These are phyloP conservation scores for Nematostella vectensis DNA, from an alignment of 92 coral and sea anemone species.

Conservation along the genomic window DNA sequence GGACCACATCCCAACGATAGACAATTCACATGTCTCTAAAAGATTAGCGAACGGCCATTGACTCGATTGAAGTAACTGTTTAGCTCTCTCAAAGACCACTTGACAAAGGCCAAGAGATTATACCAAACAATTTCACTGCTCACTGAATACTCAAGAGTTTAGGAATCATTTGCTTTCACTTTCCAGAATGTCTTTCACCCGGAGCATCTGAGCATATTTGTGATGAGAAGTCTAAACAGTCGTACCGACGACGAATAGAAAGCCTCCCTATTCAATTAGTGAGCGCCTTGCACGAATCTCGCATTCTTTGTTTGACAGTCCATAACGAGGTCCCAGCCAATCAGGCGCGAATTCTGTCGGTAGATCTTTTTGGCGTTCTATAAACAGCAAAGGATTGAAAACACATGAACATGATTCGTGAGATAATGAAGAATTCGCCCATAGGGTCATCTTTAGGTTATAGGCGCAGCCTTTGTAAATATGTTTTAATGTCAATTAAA, in stretches of 20 bases:
- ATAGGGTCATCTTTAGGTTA: too few species aligned
- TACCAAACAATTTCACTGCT: background rate
- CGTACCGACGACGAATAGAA: slow-evolving; percentile 26
- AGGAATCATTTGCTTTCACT: background rate
- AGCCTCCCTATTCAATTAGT: slow-evolving; percentile 29
- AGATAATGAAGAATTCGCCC: too few species aligned
- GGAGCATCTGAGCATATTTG: slow-evolving; percentile 7
- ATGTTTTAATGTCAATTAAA: too few species aligned
- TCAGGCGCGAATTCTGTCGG: too few species aligned
- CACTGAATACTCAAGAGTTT: background rate
- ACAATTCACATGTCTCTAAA: slow-evolving; percentile 11
- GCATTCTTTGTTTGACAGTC: slow-evolving; percentile 1
- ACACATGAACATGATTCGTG: too few species aligned
- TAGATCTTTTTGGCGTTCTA: too few species aligned
- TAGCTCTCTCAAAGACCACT: slow-evolving; percentile 5
- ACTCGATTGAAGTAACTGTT: slow-evolving; percentile 3
- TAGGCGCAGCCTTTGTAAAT: too few species aligned
- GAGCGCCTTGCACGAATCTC: background rate
- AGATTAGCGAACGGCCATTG: slow-evolving; percentile 9
- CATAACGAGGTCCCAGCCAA: background rate
- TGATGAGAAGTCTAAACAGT: slow-evolving; percentile 6
- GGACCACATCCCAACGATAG: too few species aligned
- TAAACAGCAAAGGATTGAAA: too few species aligned
- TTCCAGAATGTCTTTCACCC: background rate
- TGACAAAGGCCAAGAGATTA: slow-evolving; percentile 13